Evolutionary conservation across 2,888 invertebrate genomes (phyloP).

Genomic region (Disparrhopalites patrizii): DNA sequence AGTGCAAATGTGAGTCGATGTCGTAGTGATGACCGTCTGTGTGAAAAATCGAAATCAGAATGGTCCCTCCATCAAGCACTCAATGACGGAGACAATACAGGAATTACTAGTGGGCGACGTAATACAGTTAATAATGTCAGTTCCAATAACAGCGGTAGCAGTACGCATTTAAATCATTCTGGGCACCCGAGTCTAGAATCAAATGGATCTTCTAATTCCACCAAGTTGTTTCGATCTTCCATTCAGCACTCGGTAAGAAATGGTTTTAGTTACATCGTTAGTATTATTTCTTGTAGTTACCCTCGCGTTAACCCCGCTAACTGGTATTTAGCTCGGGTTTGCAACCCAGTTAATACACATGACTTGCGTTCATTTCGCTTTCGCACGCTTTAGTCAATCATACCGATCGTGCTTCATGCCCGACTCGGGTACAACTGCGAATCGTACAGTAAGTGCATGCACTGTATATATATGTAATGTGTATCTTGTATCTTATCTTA

Average conservation of each 20-base stretch:
- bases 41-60: conserved; percentile 46
- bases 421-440: too few relatives aligned
- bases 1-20: conserved; percentile 27
- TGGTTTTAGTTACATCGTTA: neutral
- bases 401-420: too few relatives aligned
- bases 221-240: conserved; percentile 22
- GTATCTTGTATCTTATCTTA: too few relatives aligned
- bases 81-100: conserved; percentile 10
- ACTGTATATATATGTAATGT: too few relatives aligned
- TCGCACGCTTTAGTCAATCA: too few relatives aligned
- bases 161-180: conserved; percentile 20
- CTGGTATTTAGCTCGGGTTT: too few relatives aligned
- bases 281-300: too few relatives aligned
- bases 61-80: conserved; percentile 43
- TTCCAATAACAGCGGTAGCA: conserved; percentile 18
- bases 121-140: conserved; percentile 34
- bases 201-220: conserved; percentile 23
- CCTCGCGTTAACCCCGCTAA: too few relatives aligned
- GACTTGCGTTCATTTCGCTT: too few relatives aligned
- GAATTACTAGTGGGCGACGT: conserved; percentile 17
- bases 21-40: conserved; percentile 38
- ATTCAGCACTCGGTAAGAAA: conserved; percentile 39
- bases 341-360: too few relatives aligned
- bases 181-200: conserved; percentile 44
- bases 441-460: too few relatives aligned